These are phyloP conservation scores for Liolophura sinensis DNA, from an alignment of 1,140 invertebrate genomes.

Conservation along the genomic window DNA sequence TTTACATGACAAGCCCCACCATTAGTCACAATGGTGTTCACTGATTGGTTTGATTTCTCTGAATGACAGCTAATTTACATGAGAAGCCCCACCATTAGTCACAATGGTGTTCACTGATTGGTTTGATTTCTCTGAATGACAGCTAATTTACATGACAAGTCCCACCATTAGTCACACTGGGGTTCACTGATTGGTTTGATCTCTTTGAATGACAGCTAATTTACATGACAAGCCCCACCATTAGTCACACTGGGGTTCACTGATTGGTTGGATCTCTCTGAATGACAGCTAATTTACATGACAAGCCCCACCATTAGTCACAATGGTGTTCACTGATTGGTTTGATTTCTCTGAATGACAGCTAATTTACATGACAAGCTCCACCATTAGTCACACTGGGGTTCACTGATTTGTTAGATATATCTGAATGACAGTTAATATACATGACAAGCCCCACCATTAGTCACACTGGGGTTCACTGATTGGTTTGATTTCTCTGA, in stretches of 20 bases:
- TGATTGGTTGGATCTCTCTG: neutral
- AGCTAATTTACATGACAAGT: conserved; percentile 17
- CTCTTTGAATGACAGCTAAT: neutral
- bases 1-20: neutral
- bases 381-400: conserved; percentile 65
- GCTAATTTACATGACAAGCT: conserved; percentile 16
- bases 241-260: neutral
- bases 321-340: too few species aligned
- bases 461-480: too few species aligned
- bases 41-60: neutral
- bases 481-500: too few species aligned
- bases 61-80: too few species aligned
- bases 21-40: neutral
- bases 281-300: too few species aligned
- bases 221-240: neutral
- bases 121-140: neutral
- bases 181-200: too few species aligned
- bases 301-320: neutral
- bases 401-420: too few species aligned
- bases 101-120: too few species aligned
- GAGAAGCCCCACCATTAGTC: neutral
- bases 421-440: conserved; percentile 10
- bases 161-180: conserved; percentile 65
- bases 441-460: conserved; percentile 11
- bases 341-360: neutral